A percentile compares a stretch with the other conserved stretches of the same genome.
Evolutionary conservation across 2,888 invertebrate species (phyloP).

Genomic region (Chalcis sispes): DNA sequence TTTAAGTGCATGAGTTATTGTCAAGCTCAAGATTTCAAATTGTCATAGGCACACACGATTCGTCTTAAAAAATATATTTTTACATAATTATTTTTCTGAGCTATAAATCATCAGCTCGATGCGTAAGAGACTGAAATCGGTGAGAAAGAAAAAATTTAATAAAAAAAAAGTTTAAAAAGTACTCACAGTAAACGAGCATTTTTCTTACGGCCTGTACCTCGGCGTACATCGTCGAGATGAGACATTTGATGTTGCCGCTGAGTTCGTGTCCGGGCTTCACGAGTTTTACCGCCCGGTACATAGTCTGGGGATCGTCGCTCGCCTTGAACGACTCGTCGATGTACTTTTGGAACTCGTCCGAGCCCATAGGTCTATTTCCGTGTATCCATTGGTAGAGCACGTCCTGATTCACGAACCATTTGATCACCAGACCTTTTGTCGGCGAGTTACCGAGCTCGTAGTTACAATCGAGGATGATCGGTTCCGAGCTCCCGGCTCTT

Average conservation of each 20-base stretch:
- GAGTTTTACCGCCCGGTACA: slow-evolving; percentile 84
- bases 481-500: slow-evolving; percentile 79
- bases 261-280: slow-evolving; percentile 83
- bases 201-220: slow-evolving; percentile 76
- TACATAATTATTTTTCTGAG: no score
- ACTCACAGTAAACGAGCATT: slow-evolving; percentile 70
- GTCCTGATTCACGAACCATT: slow-evolving; percentile 84
- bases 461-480: slow-evolving; percentile 84
- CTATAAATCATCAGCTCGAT: no score
- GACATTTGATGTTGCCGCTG: slow-evolving; percentile 85
- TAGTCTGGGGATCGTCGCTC: slow-evolving; percentile 82
- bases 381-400: slow-evolving; percentile 91
- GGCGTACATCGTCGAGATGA: slow-evolving; percentile 83
- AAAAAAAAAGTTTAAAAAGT: no score
- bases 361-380: slow-evolving; percentile 81
- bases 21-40: no score
- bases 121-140: no score
- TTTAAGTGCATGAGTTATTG: no score
- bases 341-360: slow-evolving; percentile 74
- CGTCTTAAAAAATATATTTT: no score
- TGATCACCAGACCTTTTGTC: slow-evolving; percentile 83
- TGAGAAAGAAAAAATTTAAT: no score
- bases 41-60: no score
- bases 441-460: slow-evolving; percentile 80
- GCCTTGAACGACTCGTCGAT: slow-evolving; percentile 81